A percentile compares a stretch with the other conserved stretches of the same genome.
phyloP scores from a whole-genome alignment of 2,113 vertebrate species.

The Thinocorus orbignyianus region DNA sequence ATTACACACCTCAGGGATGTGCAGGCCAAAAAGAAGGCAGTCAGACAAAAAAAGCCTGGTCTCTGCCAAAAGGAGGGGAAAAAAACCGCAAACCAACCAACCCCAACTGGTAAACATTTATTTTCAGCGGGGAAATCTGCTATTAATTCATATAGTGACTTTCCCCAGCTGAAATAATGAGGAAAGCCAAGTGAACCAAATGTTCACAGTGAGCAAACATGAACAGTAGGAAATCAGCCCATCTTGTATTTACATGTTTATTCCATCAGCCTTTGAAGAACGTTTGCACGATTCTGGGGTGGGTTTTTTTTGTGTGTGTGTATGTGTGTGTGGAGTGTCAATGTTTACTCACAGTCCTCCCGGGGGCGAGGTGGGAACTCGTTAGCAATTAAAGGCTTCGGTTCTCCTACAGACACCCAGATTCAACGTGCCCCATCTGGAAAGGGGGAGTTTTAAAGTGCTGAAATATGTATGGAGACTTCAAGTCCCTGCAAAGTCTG shows the following conservation, averaged over 20 bases:
- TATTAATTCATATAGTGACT: slow-evolving; percentile 82
- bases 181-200: slow-evolving; percentile 76
- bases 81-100: background rate
- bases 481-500: background rate
- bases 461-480: background rate
- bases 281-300: background rate
- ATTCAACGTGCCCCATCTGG: background rate
- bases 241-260: slow-evolving; percentile 73
- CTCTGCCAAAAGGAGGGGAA: slow-evolving; percentile 73
- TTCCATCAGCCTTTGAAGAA: slow-evolving; percentile 65
- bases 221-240: slow-evolving; percentile 69
- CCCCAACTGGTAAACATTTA: slow-evolving; percentile 78
- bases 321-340: background rate
- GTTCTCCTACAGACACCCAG: accelerated
- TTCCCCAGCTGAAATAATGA: slow-evolving; percentile 80
- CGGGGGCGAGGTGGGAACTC: background rate
- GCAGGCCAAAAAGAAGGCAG: slow-evolving; percentile 71
- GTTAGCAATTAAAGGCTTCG: background rate
- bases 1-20: slow-evolving; percentile 82
- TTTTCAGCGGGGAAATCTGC: slow-evolving; percentile 81
- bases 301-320: background rate
- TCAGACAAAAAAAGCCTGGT: slow-evolving; percentile 76
- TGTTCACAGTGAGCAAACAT: slow-evolving; percentile 77
- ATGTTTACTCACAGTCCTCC: background rate
- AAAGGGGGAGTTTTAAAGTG: background rate